A percentile compares a stretch with the other conserved stretches of the same genome.
Evolutionary conservation across 2,888 invertebrate genomes (phyloP).

Genomic region (Troides oblongomaculatus): DNA sequence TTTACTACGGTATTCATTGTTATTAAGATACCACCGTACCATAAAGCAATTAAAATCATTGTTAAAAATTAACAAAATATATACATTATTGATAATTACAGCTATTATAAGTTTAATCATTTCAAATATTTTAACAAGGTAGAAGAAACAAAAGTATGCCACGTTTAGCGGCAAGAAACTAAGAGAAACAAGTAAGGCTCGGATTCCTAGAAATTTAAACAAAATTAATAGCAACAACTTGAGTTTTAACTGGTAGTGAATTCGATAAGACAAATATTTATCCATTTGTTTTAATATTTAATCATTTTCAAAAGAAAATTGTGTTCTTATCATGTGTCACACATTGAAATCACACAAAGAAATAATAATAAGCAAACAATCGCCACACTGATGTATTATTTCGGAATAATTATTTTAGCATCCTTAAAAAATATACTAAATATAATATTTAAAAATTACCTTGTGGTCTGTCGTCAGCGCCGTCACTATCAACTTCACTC

Average conservation of each 20-base stretch:
- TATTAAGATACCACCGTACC: conserved; percentile 23
- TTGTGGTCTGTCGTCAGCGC: conserved; percentile 67
- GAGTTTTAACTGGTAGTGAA: no score
- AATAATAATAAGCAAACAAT: background rate
- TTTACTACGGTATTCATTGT: conserved; percentile 12
- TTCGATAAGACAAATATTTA: no score
- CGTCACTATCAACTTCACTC: conserved; percentile 73
- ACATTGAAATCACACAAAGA: background rate
- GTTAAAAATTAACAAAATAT: conserved; percentile 10
- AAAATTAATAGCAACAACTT: no score
- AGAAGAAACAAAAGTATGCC: background rate
- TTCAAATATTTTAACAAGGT: background rate
- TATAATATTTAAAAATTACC: conserved; percentile 47
- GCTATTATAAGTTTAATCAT: background rate
- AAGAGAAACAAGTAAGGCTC: no score
- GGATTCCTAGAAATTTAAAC: no score
- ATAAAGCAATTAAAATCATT: conserved; percentile 10
- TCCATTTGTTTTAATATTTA: no score
- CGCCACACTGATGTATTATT: background rate
- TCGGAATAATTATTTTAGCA: background rate
- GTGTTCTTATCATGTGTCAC: no score
- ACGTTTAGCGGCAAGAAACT: no score
- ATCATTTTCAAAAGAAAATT: no score
- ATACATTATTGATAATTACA: background rate
- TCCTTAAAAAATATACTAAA: background rate